Evolutionary conservation across 2,113 vertebrate genomes (phyloP), one percentile per base, ranked within the genome.

Genomic region (Naja naja): DNA sequence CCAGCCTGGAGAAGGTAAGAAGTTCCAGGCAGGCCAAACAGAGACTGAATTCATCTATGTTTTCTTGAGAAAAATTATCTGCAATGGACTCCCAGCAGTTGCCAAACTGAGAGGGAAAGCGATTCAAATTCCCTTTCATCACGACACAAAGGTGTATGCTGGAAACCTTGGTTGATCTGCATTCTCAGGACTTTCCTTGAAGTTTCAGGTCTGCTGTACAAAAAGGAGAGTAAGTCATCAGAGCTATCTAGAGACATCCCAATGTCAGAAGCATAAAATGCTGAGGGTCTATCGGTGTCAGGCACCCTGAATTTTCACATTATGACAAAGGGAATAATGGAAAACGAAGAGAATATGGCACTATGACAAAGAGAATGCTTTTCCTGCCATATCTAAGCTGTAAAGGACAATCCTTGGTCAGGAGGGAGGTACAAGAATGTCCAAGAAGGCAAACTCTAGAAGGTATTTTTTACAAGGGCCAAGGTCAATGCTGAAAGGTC

Each of bases 401-500:
- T 45, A 43, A 64, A 87, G 14, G 74, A 12, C 55, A 23, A 39
- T 64, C 45, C 10, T 56, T 34, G 89, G 74, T 90, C 45, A 14
- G 8, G 81, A 93, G 92, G 9, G 93, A 64, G 64, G 69, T 69
- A 53, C 8, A 89, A 58, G 93, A 91, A 93, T 89, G 90, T 54
- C 4, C n/a, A 49, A 56, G 43, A 88, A 91, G 87, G 43, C 93
- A 30, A 55, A 43, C 90, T n/a, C 23, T 49, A 74, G 58, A 58
- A 45, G 54, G 90, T 88, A 34, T 86, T 64, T 91, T 56, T 93
- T 86, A 54, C 69, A 64, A 56, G 93, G 87, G 87, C 7, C 90
- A 86, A 89, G 85, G 93, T 93, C 93, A 91, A 91, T 22, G 88
- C 6, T 92, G 85, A 34, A 30, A 90, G 47, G 91, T 87, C 93